A percentile compares a stretch with the other conserved stretches of the same genome.
Evolutionary conservation across 2,888 invertebrate genomes (phyloP).

Genomic region (Drosophila tanythrix): DNA sequence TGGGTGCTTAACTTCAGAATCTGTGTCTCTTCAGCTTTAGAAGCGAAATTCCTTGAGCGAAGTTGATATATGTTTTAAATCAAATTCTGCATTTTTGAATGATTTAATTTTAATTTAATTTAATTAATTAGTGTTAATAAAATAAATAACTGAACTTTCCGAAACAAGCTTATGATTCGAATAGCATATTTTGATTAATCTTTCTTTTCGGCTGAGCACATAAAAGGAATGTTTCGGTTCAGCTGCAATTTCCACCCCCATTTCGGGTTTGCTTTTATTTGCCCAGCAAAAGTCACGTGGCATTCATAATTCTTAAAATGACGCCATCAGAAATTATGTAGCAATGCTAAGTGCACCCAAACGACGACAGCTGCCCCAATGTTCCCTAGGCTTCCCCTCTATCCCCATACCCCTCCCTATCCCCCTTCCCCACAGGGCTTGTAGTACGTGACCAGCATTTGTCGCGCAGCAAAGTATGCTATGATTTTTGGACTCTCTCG

Average conservation of each 20-base stretch:
- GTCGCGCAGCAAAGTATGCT: conserved; percentile 59
- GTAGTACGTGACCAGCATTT: conserved; percentile 78
- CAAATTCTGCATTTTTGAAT: not conserved
- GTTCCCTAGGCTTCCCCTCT: conserved; percentile 1
- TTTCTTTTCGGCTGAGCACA: conserved; percentile 11
- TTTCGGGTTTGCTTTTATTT: conserved; percentile 49
- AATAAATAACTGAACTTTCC: not conserved
- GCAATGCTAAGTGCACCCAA: conserved; percentile 74
- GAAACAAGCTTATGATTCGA: not conserved
- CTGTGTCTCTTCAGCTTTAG: not conserved
- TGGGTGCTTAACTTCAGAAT: not conserved
- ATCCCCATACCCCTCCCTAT: not conserved
- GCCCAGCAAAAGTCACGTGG: conserved; percentile 81
- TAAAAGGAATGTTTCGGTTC: conserved; percentile 45
- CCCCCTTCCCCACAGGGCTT: not conserved
- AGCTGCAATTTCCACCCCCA: conserved; percentile 29
- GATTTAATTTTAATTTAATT: not conserved
- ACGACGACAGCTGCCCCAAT: conserved; percentile 54
- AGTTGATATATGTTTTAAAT: not conserved
- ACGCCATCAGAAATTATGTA: conserved; percentile 78
- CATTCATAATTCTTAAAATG: conserved; percentile 84
- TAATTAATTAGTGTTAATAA: not conserved
- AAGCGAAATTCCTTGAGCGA: not conserved
- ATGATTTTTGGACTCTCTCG: conserved; percentile 47
- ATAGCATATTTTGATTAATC: conserved; percentile 20